phyloP scores from a whole-genome alignment of 2,888 invertebrate genomes.

The Heliconius hortense region DNA sequence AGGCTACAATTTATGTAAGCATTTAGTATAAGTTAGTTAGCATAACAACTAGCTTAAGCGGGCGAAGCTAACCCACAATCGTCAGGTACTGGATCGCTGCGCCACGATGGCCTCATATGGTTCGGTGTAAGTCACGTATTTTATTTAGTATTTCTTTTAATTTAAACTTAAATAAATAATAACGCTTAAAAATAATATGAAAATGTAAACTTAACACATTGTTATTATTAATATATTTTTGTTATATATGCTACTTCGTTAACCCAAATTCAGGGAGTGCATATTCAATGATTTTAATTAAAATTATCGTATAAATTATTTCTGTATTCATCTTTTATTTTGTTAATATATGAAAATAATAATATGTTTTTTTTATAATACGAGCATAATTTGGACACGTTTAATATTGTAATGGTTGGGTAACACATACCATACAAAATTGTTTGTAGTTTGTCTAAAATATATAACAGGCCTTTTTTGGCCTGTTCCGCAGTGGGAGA shows the following conservation, averaged over 20 bases:
- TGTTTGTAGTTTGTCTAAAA: too few species aligned
- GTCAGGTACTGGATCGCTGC: not conserved
- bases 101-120: not conserved
- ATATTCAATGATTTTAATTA: not conserved
- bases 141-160: too few species aligned
- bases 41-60: too few species aligned
- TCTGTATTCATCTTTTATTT: not conserved
- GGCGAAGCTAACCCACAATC: too few species aligned
- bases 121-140: too few species aligned
- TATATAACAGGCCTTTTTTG: too few species aligned
- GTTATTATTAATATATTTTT: not conserved
- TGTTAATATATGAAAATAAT: not conserved
- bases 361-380: not conserved
- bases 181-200: too few species aligned
- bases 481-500: too few species aligned
- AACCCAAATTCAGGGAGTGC: constrained; percentile 10
- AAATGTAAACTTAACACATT: not conserved
- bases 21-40: too few species aligned
- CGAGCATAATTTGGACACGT: not conserved
- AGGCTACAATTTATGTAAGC: too few species aligned
- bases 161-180: too few species aligned
- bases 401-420: not conserved
- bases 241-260: not conserved
- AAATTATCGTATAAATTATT: not conserved
- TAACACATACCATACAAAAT: not conserved